A percentile compares a stretch with the other conserved stretches of the same genome.
These are phyloP conservation scores for Laspeyria flexula DNA, from an alignment of 2,888 invertebrate species.

Conservation along the genomic window DNA sequence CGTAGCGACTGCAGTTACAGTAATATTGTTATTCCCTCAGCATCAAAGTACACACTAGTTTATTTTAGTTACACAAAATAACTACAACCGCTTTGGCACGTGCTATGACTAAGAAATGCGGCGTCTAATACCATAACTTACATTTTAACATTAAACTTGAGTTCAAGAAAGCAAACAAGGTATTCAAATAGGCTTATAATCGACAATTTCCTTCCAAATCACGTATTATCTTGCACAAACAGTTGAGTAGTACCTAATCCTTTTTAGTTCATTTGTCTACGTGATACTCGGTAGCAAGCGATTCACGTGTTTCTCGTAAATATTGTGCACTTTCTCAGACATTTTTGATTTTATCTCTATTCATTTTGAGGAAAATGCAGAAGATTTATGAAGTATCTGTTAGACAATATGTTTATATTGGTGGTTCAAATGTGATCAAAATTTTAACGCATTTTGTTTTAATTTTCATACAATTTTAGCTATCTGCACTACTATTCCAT, in stretches of 20 bases:
- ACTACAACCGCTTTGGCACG: neutral
- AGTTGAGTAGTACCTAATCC: slow-evolving; percentile 1
- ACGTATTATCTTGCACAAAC: neutral
- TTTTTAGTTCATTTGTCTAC: neutral
- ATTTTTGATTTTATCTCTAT: neutral
- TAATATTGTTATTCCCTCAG: too few species aligned
- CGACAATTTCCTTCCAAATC: neutral
- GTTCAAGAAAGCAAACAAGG: neutral
- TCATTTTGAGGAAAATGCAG: neutral
- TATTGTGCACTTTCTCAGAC: neutral
- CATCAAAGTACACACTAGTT: too few species aligned
- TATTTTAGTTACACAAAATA: neutral
- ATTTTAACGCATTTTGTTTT: too few species aligned
- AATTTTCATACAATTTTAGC: too few species aligned
- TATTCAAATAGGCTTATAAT: neutral
- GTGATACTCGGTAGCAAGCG: neutral
- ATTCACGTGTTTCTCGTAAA: neutral
- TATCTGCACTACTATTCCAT: too few species aligned
- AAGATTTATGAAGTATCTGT: too few species aligned
- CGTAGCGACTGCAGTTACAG: too few species aligned
- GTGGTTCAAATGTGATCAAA: too few species aligned
- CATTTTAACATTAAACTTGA: neutral
- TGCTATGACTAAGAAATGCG: neutral
- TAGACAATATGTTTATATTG: too few species aligned
- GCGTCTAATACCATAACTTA: neutral